Conservation (phyloP, 2,797 vertebrate genomes). For the Artibeus lituratus region DNA sequence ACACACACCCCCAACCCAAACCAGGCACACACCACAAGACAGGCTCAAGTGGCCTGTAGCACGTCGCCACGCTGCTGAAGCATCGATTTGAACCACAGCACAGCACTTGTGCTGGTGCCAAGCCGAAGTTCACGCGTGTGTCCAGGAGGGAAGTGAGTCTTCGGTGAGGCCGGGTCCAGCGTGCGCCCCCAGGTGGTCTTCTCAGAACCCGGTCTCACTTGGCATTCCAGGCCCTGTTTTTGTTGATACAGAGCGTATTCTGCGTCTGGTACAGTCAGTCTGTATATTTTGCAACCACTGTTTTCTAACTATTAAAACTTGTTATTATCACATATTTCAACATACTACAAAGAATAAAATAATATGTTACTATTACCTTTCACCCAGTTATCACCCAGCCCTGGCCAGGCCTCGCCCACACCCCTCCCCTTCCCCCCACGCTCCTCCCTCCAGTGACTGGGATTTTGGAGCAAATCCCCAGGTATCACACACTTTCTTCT, state of each 20-base stretch:
- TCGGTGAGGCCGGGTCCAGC: not conserved
- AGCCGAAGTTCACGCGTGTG: not conserved
- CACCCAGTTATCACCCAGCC: accelerated
- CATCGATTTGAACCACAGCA: not conserved
- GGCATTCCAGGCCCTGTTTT: not conserved
- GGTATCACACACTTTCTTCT: not conserved
- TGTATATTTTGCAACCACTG: not conserved
- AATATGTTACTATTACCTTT: not conserved
- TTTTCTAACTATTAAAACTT: not conserved
- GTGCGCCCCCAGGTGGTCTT: not conserved
- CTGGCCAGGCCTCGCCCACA: not conserved
- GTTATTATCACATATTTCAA: not conserved
- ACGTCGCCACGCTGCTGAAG: not conserved
- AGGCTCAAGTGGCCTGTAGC: not conserved
- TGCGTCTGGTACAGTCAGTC: not conserved
- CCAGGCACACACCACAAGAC: not conserved
- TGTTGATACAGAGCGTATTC: not conserved
- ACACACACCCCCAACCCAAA: not conserved
- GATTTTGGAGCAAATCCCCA: not conserved
- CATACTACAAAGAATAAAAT: not conserved
- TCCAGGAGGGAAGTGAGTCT: not conserved
- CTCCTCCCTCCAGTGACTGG: no score
- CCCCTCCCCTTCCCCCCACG: not conserved
- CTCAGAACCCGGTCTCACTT: not conserved
- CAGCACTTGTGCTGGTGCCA: not conserved